Evolutionary conservation across 2,113 vertebrate genomes (phyloP), one percentile per base, ranked within the genome.

Genomic region (Heterotilapia buettikoferi): DNA sequence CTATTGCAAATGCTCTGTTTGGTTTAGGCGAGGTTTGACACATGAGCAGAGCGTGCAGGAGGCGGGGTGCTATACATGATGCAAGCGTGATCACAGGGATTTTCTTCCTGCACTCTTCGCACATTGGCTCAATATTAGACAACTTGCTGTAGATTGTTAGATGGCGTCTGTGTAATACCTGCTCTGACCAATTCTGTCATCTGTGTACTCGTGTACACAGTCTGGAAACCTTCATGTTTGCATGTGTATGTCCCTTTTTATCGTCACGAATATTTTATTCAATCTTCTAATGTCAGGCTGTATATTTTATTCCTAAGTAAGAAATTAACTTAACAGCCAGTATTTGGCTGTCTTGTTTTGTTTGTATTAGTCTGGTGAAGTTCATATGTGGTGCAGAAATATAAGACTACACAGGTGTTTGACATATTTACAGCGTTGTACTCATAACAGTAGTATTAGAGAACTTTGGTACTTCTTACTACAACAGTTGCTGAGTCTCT

Each of bases 91-190:
- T 71, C 12, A 1, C 36, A 6, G 7, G 38, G 66, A 43, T 16
- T 45, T 71, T 71, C 38, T 24, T 71, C n/a, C n/a, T 43, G 13
- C 38, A 9, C 21, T 45, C 13, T 26, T 73, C 21, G 26, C 38
- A 26, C 13, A 10, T 5, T 26, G 38, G 13, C n/a, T 68, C 36
- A 40, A 9, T 40, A 13, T 68, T 40, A 68, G 36, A 40, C 11
- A 8, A 40, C 36, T 21, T 24, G 31, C 18, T 1, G 47, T 52
- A 19, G 47, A 18, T 19, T 38, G 7, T 68, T 21, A 40, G 63
- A 40, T 14, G 12, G 0, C 0, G 6, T n/a, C 63, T 8, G 33
- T 21, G 7, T 68, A 40, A 68, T 40, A 21, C 19, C 33, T 8
- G 33, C 19, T 68, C 33, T 40, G 33, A 68, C 36, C 0, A 3